Evolutionary conservation across 2,113 vertebrate genomes (phyloP).

Genomic region (Phrynosoma platyrhinos): DNA sequence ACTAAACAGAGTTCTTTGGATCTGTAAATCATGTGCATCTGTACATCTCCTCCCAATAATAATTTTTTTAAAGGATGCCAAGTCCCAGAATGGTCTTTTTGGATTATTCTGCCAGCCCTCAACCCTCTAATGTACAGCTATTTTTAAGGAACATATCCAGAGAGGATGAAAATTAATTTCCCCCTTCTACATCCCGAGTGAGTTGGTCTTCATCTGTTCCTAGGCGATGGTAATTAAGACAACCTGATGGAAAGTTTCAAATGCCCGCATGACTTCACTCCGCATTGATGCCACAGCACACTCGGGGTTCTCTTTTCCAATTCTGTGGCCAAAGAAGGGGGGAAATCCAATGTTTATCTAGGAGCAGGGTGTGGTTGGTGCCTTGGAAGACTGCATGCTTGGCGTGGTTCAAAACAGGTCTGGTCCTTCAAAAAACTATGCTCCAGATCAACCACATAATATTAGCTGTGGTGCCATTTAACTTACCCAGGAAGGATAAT

Average conservation of each 20-base stretch:
- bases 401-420: neutral
- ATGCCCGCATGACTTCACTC: neutral
- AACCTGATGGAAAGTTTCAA: conserved; percentile 8
- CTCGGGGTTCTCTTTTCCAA: neutral
- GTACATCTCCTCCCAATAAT: neutral
- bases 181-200: neutral
- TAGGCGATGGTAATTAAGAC: neutral
- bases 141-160: neutral
- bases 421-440: neutral
- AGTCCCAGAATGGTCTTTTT: neutral
- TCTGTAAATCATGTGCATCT: too few relatives aligned
- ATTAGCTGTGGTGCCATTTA: neutral
- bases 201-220: neutral
- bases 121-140: neutral
- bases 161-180: neutral
- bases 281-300: neutral
- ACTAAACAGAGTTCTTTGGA: too few relatives aligned
- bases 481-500: neutral
- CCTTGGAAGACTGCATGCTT: neutral
- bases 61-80: neutral
- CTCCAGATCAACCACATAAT: neutral
- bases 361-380: neutral
- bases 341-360: neutral
- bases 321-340: neutral
- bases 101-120: neutral